A percentile compares a stretch with the other conserved stretches of the same genome.
Conservation (phyloP, 2,113 vertebrate genomes). For the Calonectris borealis region DNA sequence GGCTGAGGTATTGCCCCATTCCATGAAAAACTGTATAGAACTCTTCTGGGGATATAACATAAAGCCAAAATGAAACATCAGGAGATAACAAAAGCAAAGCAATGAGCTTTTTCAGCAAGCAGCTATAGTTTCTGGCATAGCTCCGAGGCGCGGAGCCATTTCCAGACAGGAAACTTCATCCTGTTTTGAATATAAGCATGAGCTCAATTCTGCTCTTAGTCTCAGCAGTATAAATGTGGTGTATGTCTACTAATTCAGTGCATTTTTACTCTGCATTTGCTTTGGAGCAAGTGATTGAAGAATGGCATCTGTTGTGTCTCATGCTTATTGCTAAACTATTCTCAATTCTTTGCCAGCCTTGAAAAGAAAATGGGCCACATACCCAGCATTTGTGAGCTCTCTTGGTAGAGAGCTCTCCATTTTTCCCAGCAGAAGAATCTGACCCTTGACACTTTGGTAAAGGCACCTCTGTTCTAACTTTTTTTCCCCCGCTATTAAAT, state of each 20-base stretch:
- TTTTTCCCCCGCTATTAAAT: accelerated
- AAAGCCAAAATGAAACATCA: background rate
- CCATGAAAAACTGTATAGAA: background rate
- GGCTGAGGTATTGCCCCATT: background rate
- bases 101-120: background rate
- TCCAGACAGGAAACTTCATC: slow-evolving; percentile 18
- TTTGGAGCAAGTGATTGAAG: background rate
- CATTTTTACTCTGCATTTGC: background rate
- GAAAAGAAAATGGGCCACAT: background rate
- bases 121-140: background rate
- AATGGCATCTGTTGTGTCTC: background rate
- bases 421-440: background rate
- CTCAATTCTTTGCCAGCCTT: background rate
- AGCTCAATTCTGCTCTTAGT: background rate
- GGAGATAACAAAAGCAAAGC: background rate
- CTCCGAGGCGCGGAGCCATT: slow-evolving; percentile 11
- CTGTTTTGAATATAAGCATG: background rate
- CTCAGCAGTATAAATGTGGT: background rate
- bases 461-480: background rate
- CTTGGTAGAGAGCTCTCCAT: background rate
- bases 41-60: background rate
- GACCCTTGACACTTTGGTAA: background rate
- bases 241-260: background rate
- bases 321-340: background rate
- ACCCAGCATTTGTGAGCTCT: background rate